Evolutionary conservation across 2,113 vertebrate genomes (phyloP).

Genomic region (Picathartes gymnocephalus): DNA sequence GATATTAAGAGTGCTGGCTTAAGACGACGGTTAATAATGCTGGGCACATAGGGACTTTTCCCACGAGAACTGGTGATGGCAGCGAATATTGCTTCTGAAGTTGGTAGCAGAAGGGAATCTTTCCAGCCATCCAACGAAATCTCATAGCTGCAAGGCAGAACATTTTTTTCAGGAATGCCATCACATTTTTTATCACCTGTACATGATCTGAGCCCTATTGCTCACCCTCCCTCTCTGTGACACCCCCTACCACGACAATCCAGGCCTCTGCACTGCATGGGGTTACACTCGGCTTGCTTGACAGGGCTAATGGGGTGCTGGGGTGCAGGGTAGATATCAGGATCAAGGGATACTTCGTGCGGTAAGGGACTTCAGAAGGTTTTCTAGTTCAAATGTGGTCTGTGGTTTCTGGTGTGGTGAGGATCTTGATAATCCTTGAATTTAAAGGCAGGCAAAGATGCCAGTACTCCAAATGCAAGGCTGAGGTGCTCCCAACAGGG

Average conservation of each 20-base stretch:
- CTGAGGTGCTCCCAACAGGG: not conserved
- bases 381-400: not conserved
- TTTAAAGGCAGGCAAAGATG: not conserved
- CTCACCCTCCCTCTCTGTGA: not conserved
- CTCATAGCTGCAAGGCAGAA: not conserved
- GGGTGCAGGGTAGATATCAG: accelerated
- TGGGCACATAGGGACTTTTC: not conserved
- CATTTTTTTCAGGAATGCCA: not conserved
- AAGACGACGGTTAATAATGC: not conserved
- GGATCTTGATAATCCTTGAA: not conserved
- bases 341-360: accelerated
- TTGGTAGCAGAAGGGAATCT: not conserved
- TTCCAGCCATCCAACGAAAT: not conserved
- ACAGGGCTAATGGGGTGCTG: accelerated
- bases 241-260: not conserved
- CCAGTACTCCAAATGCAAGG: not conserved
- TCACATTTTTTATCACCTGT: not conserved
- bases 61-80: not conserved
- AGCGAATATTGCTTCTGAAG: not conserved
- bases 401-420: accelerated
- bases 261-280: accelerated
- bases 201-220: accelerated
- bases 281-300: not conserved
- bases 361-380: not conserved
- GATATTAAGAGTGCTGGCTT: not conserved